These are phyloP conservation scores for Blomia tropicalis DNA, from an alignment of 2,888 invertebrate species.

Conservation along the genomic window DNA sequence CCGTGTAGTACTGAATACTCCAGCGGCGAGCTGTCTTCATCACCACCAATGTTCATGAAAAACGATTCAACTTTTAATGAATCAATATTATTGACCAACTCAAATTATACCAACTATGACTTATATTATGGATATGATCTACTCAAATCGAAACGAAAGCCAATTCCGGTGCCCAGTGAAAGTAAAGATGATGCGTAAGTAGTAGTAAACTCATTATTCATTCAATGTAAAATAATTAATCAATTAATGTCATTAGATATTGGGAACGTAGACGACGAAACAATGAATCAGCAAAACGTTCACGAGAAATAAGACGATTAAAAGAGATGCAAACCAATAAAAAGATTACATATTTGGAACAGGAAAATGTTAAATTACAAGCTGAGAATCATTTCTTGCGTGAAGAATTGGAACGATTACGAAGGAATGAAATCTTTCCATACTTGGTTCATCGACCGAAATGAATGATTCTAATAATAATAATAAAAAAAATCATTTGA, in stretches of 20 bases:
- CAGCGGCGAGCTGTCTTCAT: too few species aligned
- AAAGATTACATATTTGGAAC: constrained; percentile 34
- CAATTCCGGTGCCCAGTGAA: constrained; percentile 26
- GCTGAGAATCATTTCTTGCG: constrained; percentile 32
- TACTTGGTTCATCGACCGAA: background rate
- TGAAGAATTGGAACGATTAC: constrained; percentile 26
- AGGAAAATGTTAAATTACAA: constrained; percentile 35
- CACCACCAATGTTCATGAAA: background rate
- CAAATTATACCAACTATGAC: constrained; percentile 4
- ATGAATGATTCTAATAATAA: background rate
- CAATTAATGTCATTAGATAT: constrained; percentile 28
- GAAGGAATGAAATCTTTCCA: constrained; percentile 13
- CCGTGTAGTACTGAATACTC: too few species aligned
- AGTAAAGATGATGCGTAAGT: constrained; percentile 32
- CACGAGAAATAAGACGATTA: constrained; percentile 35
- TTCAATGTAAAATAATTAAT: too few species aligned
- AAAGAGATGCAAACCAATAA: constrained; percentile 36
- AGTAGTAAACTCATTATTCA: background rate
- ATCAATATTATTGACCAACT: background rate
- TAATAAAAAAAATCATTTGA: background rate
- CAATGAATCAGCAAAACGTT: constrained; percentile 37
- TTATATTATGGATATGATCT: background rate
- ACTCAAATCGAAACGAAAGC: constrained; percentile 21
- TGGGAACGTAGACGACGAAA: constrained; percentile 37
- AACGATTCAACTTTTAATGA: background rate